Evolutionary conservation across 1,140 invertebrate species (phyloP).

Genomic region (Kradibia gibbosae): DNA sequence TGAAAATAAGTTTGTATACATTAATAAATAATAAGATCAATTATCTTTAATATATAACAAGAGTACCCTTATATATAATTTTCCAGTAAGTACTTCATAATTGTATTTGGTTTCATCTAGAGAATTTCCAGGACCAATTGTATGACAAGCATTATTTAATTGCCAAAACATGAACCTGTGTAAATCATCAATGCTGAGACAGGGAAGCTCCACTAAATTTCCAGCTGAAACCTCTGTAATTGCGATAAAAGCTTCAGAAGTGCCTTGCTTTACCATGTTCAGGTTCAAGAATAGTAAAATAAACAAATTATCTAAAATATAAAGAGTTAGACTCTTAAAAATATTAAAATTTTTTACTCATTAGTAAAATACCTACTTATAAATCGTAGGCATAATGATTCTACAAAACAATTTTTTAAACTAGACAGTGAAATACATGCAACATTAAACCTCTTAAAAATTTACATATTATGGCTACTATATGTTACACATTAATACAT

Average conservation of each 20-base stretch:
- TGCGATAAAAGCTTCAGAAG: slow-evolving; percentile 52
- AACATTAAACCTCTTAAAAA: no score
- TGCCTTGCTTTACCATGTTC: slow-evolving; percentile 49
- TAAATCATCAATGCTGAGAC: slow-evolving; percentile 77
- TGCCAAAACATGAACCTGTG: slow-evolving; percentile 82
- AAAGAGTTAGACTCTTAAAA: slow-evolving; percentile 4
- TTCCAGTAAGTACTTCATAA: slow-evolving; percentile 80
- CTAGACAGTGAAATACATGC: no score
- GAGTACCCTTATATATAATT: slow-evolving; percentile 77
- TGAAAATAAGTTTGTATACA: slow-evolving; percentile 47
- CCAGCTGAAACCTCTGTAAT: slow-evolving; percentile 76
- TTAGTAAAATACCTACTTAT: no score
- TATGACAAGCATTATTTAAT: slow-evolving; percentile 72
- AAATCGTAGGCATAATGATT: no score
- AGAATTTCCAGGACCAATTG: slow-evolving; percentile 78
- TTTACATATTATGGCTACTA: no score
- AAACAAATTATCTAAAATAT: slow-evolving; percentile 59
- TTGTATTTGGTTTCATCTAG: slow-evolving; percentile 78
- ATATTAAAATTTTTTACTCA: no score
- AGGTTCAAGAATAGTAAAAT: slow-evolving; percentile 57
- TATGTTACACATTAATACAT: no score
- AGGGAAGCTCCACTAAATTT: slow-evolving; percentile 75
- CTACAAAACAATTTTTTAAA: no score
- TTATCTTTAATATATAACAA: not conserved
- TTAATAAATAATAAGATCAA: slow-evolving; percentile 41